phyloP scores from a whole-genome alignment of 2,113 vertebrate species.

The Austrofundulus limnaeus region DNA sequence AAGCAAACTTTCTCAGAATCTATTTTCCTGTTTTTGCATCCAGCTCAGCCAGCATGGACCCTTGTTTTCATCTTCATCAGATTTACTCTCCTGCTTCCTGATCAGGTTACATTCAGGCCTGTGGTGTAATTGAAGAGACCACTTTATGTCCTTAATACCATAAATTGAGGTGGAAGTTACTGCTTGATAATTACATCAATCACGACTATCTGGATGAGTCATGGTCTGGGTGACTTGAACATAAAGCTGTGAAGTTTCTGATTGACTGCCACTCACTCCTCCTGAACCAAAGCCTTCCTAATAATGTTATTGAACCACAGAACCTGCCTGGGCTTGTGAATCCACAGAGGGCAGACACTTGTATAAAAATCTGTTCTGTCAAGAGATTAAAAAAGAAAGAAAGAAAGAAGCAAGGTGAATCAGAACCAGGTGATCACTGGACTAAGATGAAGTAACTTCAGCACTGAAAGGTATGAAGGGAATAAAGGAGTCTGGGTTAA shows the following conservation, averaged over 20 bases:
- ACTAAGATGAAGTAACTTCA: slow-evolving; percentile 10
- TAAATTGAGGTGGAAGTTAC: slow-evolving; percentile 55
- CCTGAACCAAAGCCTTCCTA: slow-evolving; percentile 36
- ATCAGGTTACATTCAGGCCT: slow-evolving; percentile 30
- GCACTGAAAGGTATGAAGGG: neutral
- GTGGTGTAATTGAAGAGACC: slow-evolving; percentile 45
- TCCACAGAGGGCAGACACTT: slow-evolving; percentile 8
- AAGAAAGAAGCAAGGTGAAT: neutral
- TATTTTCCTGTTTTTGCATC: neutral
- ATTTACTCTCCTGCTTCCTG: slow-evolving; percentile 31
- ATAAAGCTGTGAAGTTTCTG: slow-evolving; percentile 4
- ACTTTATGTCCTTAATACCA: slow-evolving; percentile 48
- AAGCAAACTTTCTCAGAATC: neutral
- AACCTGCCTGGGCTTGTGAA: slow-evolving; percentile 25
- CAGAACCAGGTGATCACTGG: slow-evolving; percentile 5
- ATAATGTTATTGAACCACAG: slow-evolving; percentile 19
- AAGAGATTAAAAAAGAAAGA: neutral
- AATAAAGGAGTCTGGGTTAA: slow-evolving; percentile 4
- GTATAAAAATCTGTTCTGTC: slow-evolving; percentile 16
- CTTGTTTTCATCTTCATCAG: slow-evolving; percentile 29
- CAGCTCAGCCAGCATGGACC: slow-evolving; percentile 19
- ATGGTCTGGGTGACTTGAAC: slow-evolving; percentile 11
- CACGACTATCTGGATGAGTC: slow-evolving; percentile 20
- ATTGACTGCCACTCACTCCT: slow-evolving; percentile 20
- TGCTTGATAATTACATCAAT: slow-evolving; percentile 52